phyloP scores from a whole-genome alignment of 1,140 invertebrate genomes.

The Pseudomyrmex cubaensis region DNA sequence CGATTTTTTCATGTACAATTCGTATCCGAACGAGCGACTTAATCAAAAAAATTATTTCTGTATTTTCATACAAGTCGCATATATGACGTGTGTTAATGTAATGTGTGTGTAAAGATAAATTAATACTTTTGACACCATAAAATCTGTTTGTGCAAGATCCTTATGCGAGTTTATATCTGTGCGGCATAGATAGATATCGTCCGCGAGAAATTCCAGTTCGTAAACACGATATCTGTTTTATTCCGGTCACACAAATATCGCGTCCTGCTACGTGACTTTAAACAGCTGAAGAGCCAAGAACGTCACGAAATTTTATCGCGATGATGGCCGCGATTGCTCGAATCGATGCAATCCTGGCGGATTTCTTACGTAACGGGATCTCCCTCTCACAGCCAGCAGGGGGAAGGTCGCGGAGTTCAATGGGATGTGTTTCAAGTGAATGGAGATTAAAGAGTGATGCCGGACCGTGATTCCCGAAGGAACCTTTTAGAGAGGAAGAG shows the following conservation, averaged over 20 bases:
- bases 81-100: not conserved
- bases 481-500: conserved; percentile 2
- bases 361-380: conserved; percentile 40
- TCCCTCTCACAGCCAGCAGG: not conserved
- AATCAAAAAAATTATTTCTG: not conserved
- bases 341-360: conserved; percentile 26
- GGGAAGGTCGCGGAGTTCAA: not conserved
- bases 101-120: not conserved
- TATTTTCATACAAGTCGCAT: not conserved
- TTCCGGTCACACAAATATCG: conserved; percentile 31
- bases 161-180: too few relatives aligned
- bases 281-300: not conserved
- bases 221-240: conserved; percentile 30
- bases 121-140: not conserved
- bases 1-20: too few relatives aligned
- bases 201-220: conserved; percentile 2
- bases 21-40: too few relatives aligned
- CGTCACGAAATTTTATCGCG: conserved; percentile 11
- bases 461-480: conserved; percentile 22
- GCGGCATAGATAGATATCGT: too few relatives aligned
- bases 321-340: conserved; percentile 2
- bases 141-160: not conserved
- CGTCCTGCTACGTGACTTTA: conserved; percentile 37
- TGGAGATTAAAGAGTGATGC: conserved; percentile 58
- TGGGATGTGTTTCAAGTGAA: conserved; percentile 58